These are phyloP conservation scores for Pempheris klunzingeri DNA, from an alignment of 2,797 vertebrate species.

Conservation along the genomic window DNA sequence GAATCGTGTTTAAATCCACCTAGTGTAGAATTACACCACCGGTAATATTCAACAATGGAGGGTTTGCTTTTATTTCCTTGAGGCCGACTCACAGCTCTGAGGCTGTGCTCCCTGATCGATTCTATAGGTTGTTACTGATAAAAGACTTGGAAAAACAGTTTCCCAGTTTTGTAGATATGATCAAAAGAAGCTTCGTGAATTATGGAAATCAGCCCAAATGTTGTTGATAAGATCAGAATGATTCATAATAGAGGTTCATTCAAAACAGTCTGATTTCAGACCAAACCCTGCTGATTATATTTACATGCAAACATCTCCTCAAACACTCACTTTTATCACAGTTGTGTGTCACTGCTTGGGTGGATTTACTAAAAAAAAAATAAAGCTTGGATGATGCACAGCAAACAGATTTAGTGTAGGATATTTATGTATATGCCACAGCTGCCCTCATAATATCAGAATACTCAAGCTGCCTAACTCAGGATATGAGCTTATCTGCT, in stretches of 20 bases:
- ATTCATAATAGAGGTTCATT: not conserved
- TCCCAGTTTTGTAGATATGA: not conserved
- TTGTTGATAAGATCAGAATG: not conserved
- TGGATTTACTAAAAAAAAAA: not conserved
- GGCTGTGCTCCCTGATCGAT: not conserved
- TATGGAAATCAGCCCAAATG: not conserved
- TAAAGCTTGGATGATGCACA: conserved; percentile 23
- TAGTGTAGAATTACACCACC: not conserved
- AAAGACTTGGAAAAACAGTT: not conserved
- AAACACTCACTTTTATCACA: not conserved
- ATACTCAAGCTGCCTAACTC: not conserved
- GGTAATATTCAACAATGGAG: not conserved
- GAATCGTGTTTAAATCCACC: not conserved
- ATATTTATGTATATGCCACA: not conserved
- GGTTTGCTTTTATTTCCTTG: not conserved
- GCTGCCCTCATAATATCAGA: not conserved
- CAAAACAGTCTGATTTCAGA: not conserved
- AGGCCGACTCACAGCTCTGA: not conserved
- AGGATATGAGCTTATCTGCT: not conserved
- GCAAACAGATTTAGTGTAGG: not conserved
- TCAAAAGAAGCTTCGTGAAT: not conserved
- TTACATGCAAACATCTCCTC: not conserved
- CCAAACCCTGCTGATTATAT: not conserved
- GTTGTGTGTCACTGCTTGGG: not conserved
- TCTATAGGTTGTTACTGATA: not conserved